A percentile compares a stretch with the other conserved stretches of the same genome.
Conservation (phyloP, 2,888 invertebrate species). For the Branchellion lobata region DNA sequence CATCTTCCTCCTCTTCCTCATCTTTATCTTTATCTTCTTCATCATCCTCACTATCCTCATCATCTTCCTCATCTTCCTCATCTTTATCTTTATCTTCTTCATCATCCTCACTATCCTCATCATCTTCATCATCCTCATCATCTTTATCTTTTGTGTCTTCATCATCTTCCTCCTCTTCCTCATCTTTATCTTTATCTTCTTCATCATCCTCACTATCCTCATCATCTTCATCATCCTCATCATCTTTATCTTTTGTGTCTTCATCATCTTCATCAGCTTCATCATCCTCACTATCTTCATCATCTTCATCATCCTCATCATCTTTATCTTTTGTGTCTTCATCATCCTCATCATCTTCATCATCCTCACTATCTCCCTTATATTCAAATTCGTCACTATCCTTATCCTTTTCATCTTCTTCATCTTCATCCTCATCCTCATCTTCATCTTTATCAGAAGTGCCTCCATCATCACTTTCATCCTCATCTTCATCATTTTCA, state of each 20-base stretch:
- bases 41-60: not conserved
- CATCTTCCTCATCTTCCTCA: not conserved
- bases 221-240: too few relatives aligned
- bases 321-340: not conserved
- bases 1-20: not conserved
- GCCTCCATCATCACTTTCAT: constrained; percentile 9
- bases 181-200: not conserved
- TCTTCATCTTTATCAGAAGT: not conserved
- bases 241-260: too few relatives aligned
- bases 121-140: constrained; percentile 4
- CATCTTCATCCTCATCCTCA: not conserved
- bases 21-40: constrained; percentile 21
- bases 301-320: constrained; percentile 22
- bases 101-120: not conserved
- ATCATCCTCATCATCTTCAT: not conserved
- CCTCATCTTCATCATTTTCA: not conserved
- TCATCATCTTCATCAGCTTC: not conserved
- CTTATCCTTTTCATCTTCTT: not conserved
- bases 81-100: too few relatives aligned
- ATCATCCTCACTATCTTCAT: constrained; percentile 7
- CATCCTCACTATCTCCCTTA: not conserved
- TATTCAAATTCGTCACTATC: constrained; percentile 3
- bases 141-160: not conserved
- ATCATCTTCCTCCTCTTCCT: not conserved
- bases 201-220: too few relatives aligned